Evolutionary conservation across 2,797 vertebrate genomes (phyloP).

Genomic region (Neopelma chrysocephalum): DNA sequence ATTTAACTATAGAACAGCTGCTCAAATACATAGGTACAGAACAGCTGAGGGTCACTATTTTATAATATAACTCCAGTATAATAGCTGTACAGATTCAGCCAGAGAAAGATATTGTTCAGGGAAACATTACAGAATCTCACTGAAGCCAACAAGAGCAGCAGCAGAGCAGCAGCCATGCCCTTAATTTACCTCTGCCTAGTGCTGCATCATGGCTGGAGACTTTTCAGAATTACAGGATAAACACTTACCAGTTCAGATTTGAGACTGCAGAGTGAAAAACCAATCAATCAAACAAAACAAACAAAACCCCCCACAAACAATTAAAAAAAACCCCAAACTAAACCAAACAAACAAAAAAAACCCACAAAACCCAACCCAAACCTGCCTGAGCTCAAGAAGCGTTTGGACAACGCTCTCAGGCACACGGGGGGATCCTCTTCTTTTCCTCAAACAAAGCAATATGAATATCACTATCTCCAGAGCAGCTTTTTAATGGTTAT

Average conservation of each 20-base stretch:
- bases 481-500: background rate
- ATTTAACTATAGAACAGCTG: constrained; percentile 9
- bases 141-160: constrained; percentile 1
- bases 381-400: background rate
- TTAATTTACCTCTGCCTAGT: background rate
- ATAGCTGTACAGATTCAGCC: background rate
- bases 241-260: background rate
- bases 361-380: background rate
- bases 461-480: background rate
- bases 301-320: background rate
- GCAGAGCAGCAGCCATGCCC: background rate
- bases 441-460: background rate
- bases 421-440: background rate
- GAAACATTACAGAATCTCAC: background rate
- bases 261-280: background rate
- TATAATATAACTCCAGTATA: background rate
- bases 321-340: background rate
- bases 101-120: constrained; percentile 51
- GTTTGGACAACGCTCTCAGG: background rate
- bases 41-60: background rate
- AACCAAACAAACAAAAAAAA: background rate
- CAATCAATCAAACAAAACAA: background rate
- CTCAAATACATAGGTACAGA: background rate
- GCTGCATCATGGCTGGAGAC: background rate
- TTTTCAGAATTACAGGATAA: background rate